Base-by-base conservation (phyloP, 92 coral and sea anemone species). In the Umimayanthus chanpuru region DNA sequence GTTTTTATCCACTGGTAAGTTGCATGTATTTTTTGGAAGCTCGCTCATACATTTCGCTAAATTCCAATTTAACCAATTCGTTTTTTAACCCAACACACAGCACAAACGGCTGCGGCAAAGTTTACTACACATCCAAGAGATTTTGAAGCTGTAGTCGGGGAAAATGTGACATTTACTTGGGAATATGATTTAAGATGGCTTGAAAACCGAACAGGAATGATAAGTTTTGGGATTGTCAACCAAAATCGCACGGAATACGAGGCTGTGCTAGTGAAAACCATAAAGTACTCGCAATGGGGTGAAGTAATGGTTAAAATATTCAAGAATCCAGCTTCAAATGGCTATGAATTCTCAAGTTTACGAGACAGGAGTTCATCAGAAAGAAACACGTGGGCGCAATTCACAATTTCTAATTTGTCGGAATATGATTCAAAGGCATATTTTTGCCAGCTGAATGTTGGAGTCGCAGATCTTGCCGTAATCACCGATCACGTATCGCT, bases 101-200 rank as follows among this genome's bases (percentile, higher is more conserved):
- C 25, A 58, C 6, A 7, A 61, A 32, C 74, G 43, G 20, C 66
- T 23, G 21, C 76, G 30, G 77, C 78, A 21, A 30, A 70, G 32
- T 83, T 83, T 53, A 70, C 74, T 71, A 30, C 78, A 67, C 12
- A 32, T 40, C 87, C 87, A 14, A 28, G 32, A 29, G 87, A 70
- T 29, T 70, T 83, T 30, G 79, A 83, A 83, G 79, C 49, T 9
- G 87, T 83, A 68, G 77, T 83, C 25, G 87, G 87, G 44, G 87
- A 83, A 70, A 83, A 68, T 32, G 79, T 72, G 43, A 83, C 87
- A 15, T 83, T 83, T 25, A 25, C 77, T 6, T 83, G 87, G 87
- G 67, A 83, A 3, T 70, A 83, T 56, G 64, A 83, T 43, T 53
- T 67, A 32, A 30, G 18, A 28, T 83, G 87, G 87, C 64, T 67